Percentiles rank a stretch among this genome's conserved stretches.
Conservation (phyloP, 2,888 invertebrate genomes). For the Plagiodera versicolora region DNA sequence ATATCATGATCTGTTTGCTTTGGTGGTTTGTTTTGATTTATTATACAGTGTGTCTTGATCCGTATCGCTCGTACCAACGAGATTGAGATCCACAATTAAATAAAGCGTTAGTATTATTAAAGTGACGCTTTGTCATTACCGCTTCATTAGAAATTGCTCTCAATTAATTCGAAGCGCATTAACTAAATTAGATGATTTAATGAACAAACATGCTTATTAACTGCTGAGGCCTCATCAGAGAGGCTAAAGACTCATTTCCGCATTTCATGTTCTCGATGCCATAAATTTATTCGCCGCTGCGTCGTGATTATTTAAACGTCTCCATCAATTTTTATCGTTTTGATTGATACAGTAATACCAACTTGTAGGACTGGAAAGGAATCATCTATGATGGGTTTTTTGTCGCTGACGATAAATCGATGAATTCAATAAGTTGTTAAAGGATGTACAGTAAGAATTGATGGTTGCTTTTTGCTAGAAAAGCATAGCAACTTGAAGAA, state of each 20-base stretch:
- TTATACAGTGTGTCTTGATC: background rate
- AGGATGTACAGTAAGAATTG: background rate
- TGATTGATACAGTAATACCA: slow-evolving; percentile 4
- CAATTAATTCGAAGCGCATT: slow-evolving; percentile 5
- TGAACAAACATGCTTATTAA: slow-evolving; percentile 14
- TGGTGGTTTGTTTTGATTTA: background rate
- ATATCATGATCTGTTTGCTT: background rate
- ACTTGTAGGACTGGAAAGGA: background rate
- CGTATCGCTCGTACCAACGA: background rate
- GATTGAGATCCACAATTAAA: background rate
- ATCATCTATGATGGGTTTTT: background rate
- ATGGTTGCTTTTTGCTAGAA: background rate
- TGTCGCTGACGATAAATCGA: background rate
- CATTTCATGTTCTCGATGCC: slow-evolving; percentile 11
- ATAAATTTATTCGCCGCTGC: slow-evolving; percentile 10
- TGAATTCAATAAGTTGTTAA: background rate
- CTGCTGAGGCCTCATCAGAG: slow-evolving; percentile 7
- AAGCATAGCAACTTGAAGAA: background rate
- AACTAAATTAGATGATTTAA: slow-evolving; percentile 15
- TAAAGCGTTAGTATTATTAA: background rate
- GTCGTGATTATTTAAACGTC: slow-evolving; percentile 10
- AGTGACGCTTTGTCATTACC: slow-evolving; percentile 1
- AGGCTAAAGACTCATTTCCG: slow-evolving; percentile 15
- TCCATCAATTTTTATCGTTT: slow-evolving; percentile 8
- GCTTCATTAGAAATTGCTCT: slow-evolving; percentile 7